Conservation (phyloP, 2,797 vertebrate species). For the Sebastiscus albofasciatus region DNA sequence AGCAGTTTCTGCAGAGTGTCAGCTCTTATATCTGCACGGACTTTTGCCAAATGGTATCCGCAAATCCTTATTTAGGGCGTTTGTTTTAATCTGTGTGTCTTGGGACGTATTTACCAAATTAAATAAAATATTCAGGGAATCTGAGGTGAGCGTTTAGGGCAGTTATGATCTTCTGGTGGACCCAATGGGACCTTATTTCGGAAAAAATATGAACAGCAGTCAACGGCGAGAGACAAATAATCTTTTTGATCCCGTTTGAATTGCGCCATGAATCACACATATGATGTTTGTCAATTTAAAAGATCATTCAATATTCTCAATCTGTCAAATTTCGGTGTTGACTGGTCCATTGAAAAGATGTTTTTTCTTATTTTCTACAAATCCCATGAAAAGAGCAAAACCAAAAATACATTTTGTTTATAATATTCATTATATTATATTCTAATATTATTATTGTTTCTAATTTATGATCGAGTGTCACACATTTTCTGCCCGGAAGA, state of each 20-base stretch:
- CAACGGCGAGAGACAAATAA: too few species aligned
- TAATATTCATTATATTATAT: too few species aligned
- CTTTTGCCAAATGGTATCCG: background rate
- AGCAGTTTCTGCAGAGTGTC: slow-evolving; percentile 4
- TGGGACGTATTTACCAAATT: background rate
- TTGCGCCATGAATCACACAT: too few species aligned
- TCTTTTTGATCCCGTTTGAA: too few species aligned
- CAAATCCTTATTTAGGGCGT: background rate
- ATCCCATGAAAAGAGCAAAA: background rate
- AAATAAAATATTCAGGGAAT: background rate
- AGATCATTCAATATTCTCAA: background rate
- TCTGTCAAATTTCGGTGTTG: background rate
- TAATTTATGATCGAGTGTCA: background rate
- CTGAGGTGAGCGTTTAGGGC: background rate
- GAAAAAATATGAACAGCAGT: too few species aligned
- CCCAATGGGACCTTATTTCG: too few species aligned
- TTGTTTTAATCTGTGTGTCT: background rate
- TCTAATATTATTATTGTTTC: too few species aligned
- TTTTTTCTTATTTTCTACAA: background rate
- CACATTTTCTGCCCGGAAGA: background rate
- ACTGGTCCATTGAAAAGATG: too few species aligned
- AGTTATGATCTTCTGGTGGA: too few species aligned
- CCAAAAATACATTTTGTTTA: too few species aligned
- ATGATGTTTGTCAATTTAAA: too few species aligned
- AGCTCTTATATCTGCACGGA: background rate